Evolutionary conservation across 2,113 vertebrate species (phyloP).

Genomic region (Platichthys flesus): DNA sequence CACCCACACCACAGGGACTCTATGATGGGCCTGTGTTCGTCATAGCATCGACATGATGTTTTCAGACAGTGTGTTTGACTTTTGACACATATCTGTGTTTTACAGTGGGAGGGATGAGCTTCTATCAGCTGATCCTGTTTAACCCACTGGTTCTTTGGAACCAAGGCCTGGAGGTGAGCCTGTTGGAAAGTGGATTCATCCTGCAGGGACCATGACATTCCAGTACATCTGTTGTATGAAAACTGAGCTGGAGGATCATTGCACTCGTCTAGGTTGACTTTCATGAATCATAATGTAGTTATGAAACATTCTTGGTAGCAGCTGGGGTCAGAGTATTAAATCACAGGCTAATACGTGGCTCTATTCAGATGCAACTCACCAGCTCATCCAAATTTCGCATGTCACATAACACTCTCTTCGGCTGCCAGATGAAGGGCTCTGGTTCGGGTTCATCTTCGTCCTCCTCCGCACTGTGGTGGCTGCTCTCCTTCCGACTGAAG

Average conservation of each 20-base stretch:
- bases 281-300: conserved; percentile 10
- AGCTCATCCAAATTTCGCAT: conserved; percentile 94
- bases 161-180: not conserved
- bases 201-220: not conserved
- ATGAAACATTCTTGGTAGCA: not conserved
- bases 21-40: not conserved
- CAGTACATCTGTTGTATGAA: not conserved
- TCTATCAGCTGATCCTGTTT: not conserved
- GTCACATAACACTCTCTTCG: conserved; percentile 88
- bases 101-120: not conserved
- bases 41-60: conserved; percentile 44
- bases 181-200: not conserved
- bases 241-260: not conserved
- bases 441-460: conserved; percentile 65
- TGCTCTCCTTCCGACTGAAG: conserved; percentile 70
- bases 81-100: conserved; percentile 46
- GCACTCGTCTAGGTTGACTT: not conserved
- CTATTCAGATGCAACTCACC: conserved; percentile 83
- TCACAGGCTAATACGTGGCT: not conserved
- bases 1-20: conserved; percentile 4
- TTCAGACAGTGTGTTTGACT: conserved; percentile 38
- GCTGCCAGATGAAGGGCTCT: conserved; percentile 78
- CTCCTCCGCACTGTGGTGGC: conserved; percentile 54
- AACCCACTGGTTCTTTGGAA: not conserved
- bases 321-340: not conserved